A percentile compares a stretch with the other conserved stretches of the same genome.
Evolutionary conservation across 1,140 invertebrate genomes (phyloP).

Genomic region (Phthorimaea operculella): DNA sequence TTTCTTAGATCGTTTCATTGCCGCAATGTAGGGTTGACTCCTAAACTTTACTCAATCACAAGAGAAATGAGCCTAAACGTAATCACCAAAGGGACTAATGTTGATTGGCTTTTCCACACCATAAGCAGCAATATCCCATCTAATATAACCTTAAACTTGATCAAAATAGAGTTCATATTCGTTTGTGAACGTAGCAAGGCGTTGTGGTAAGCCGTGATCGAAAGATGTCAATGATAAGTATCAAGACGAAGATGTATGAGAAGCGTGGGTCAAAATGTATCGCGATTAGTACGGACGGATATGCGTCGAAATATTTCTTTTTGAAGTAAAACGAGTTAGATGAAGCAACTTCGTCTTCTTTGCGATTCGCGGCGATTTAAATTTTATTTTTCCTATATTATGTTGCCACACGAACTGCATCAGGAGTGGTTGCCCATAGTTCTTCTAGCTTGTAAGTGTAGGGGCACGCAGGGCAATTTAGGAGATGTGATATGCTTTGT

Average conservation of each 20-base stretch:
- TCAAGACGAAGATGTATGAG: conserved; percentile 40
- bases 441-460: no score
- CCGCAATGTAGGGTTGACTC: neutral
- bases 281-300: no score
- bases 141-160: conserved; percentile 14
- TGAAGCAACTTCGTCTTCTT: no score
- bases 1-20: neutral
- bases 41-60: conserved; percentile 36
- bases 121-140: neutral
- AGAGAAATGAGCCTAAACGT: conserved; percentile 55
- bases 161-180: conserved; percentile 15
- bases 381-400: no score
- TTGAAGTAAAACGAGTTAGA: no score
- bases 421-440: no score
- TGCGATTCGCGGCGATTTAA: no score
- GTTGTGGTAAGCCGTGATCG: conserved; percentile 15
- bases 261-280: no score
- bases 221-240: conserved; percentile 24
- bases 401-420: no score
- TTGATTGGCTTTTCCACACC: conserved; percentile 42
- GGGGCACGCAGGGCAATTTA: no score
- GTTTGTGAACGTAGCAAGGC: conserved; percentile 13
- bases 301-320: conserved; percentile 14
- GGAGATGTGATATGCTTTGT: no score
- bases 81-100: conserved; percentile 49